A percentile compares a stretch with the other conserved stretches of the same genome.
These are phyloP conservation scores for Aspidoscelis tigris DNA, from an alignment of 2,113 vertebrate species.

Conservation along the genomic window DNA sequence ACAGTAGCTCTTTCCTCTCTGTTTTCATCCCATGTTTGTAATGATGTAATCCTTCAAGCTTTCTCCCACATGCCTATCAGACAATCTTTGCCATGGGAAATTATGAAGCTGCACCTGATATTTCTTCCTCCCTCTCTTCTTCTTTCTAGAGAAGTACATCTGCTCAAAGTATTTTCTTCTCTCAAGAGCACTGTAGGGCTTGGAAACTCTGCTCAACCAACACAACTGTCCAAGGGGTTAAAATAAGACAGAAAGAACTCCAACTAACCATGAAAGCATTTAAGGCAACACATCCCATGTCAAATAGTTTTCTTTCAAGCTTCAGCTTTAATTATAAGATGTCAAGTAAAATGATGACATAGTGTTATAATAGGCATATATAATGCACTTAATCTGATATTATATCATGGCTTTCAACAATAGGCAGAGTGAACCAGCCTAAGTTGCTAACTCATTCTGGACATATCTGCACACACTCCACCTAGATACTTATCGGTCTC, in stretches of 20 bases:
- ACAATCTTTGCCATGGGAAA: constrained; percentile 9
- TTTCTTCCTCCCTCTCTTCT: too few species aligned
- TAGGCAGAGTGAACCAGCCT: constrained; percentile 72
- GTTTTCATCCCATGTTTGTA: constrained; percentile 42
- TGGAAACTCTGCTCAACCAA: neutral
- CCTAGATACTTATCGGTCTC: constrained; percentile 80
- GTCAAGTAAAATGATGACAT: constrained; percentile 79
- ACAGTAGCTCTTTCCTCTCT: neutral
- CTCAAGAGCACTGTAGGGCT: neutral
- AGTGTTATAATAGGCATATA: constrained; percentile 78
- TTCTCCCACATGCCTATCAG: constrained; percentile 9
- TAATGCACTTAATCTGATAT: constrained; percentile 79
- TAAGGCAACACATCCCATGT: constrained; percentile 73
- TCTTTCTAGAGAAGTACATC: neutral
- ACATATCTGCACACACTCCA: constrained; percentile 78
- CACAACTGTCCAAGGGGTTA: constrained; percentile 58
- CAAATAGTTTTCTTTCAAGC: constrained; percentile 76
- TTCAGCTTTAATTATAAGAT: constrained; percentile 73
- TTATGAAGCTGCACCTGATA: neutral
- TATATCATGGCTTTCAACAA: constrained; percentile 77
- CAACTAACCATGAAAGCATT: constrained; percentile 68
- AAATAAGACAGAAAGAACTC: constrained; percentile 60
- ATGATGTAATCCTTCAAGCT: constrained; percentile 20
- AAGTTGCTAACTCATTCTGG: constrained; percentile 77
- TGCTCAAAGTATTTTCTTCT: neutral